Evolutionary conservation across 2,888 invertebrate genomes (phyloP).

Genomic region (Melanotus villosus): DNA sequence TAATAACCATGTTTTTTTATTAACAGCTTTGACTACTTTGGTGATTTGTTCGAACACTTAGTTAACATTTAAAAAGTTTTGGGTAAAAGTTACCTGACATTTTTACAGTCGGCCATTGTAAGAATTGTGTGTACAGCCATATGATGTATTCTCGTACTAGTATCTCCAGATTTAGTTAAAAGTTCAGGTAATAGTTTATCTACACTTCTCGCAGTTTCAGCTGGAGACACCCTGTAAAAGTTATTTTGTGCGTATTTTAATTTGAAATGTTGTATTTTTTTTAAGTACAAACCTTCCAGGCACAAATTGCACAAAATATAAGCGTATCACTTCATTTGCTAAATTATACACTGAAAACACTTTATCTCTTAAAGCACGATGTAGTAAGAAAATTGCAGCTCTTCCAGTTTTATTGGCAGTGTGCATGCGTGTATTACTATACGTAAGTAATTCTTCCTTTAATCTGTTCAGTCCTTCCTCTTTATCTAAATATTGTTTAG

Average conservation of each 20-base stretch:
- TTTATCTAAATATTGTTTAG: conserved; percentile 91
- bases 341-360: conserved; percentile 91
- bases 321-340: conserved; percentile 85
- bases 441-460: conserved; percentile 71
- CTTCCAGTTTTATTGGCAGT: conserved; percentile 86
- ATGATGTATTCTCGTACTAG: conserved; percentile 88
- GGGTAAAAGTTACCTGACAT: conserved; percentile 79
- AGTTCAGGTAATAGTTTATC: conserved; percentile 88
- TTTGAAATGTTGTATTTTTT: neutral
- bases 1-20: no score
- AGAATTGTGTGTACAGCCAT: conserved; percentile 90
- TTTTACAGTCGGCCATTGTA: conserved; percentile 86
- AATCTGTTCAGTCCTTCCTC: conserved; percentile 87
- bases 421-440: conserved; percentile 68
- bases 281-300: conserved; percentile 75
- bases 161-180: conserved; percentile 88
- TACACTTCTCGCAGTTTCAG: conserved; percentile 86
- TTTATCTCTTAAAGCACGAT: conserved; percentile 87
- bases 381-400: conserved; percentile 84
- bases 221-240: conserved; percentile 80
- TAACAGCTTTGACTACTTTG: no score
- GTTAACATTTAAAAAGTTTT: no score
- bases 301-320: conserved; percentile 88
- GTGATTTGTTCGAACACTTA: no score
- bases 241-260: neutral